phyloP scores from a whole-genome alignment of 2,113 vertebrate genomes.

The Argyrosomus japonicus region DNA sequence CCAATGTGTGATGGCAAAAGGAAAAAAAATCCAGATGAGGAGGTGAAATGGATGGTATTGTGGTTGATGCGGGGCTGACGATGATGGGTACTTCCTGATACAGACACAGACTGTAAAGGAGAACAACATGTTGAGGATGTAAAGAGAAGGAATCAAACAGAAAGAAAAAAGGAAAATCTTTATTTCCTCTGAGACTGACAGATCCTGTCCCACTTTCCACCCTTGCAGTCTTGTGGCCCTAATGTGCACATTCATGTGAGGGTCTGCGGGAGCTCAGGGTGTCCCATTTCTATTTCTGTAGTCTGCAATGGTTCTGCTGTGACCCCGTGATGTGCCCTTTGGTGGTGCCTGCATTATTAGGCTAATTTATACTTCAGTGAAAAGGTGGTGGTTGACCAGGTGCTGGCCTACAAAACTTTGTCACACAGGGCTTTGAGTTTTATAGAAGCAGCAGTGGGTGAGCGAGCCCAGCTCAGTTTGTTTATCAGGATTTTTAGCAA shows the following conservation, averaged over 20 bases:
- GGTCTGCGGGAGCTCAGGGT: not conserved
- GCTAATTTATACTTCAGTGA: not conserved
- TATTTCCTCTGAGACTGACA: not conserved
- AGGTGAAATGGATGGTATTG: constrained; percentile 20
- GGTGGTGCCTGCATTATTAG: constrained; percentile 11
- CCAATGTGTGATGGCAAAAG: constrained; percentile 31
- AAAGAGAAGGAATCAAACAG: constrained; percentile 10
- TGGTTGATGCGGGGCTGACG: not conserved
- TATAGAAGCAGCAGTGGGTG: not conserved
- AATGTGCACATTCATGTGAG: constrained; percentile 6
- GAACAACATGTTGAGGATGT: not conserved
- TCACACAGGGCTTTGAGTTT: not conserved
- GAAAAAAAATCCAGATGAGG: not conserved
- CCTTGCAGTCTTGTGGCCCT: not conserved
- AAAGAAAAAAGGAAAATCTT: not conserved
- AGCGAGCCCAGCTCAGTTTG: not conserved
- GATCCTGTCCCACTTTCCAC: not conserved
- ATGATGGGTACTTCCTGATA: constrained; percentile 2
- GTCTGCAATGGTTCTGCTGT: not conserved
- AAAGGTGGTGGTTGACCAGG: not conserved
- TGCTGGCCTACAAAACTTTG: not conserved
- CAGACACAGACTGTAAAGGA: not conserved
- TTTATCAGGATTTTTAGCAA: not conserved
- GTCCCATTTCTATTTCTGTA: constrained; percentile 20
- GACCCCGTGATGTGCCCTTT: not conserved